Conservation (phyloP, 2,113 vertebrate species). For the Zosterops hypoxanthus region DNA sequence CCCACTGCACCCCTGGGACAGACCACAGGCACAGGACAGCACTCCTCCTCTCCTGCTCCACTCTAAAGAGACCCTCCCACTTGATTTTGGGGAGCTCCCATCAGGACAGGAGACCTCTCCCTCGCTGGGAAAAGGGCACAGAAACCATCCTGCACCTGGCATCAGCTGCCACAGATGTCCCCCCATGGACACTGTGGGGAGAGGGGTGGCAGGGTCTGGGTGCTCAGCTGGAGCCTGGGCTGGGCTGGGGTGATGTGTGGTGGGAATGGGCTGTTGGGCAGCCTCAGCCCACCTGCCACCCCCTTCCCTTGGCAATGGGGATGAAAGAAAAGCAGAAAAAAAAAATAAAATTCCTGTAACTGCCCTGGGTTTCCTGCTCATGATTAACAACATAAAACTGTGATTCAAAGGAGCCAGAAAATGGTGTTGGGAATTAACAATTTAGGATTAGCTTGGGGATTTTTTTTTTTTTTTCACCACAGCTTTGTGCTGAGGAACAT, state of each 20-base stretch:
- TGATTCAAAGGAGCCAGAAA: not conserved
- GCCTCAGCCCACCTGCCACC: not conserved
- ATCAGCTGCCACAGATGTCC: not conserved
- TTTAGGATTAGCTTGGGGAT: not conserved
- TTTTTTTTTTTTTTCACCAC: not conserved
- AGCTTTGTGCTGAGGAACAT: not conserved
- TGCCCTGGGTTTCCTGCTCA: not conserved
- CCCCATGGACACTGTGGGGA: not conserved
- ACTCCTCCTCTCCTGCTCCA: rapidly evolving
- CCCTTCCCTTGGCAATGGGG: rapidly evolving
- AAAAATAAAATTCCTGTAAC: not conserved
- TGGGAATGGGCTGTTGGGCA: not conserved
- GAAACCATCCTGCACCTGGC: not conserved
- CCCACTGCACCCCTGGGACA: rapidly evolving
- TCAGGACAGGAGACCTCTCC: not conserved
- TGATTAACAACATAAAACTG: not conserved
- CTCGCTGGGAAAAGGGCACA: not conserved
- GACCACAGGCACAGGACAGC: not conserved
- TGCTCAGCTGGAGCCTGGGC: not conserved
- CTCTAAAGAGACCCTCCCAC: not conserved
- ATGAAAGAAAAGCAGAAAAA: not conserved
- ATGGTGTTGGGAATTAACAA: not conserved
- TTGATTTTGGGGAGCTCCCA: rapidly evolving
- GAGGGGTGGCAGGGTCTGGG: not conserved
- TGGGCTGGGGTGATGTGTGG: not conserved